A percentile compares a stretch with the other conserved stretches of the same genome.
Evolutionary conservation across 2,797 vertebrate genomes (phyloP).

Genomic region (Acanthiza pusilla): DNA sequence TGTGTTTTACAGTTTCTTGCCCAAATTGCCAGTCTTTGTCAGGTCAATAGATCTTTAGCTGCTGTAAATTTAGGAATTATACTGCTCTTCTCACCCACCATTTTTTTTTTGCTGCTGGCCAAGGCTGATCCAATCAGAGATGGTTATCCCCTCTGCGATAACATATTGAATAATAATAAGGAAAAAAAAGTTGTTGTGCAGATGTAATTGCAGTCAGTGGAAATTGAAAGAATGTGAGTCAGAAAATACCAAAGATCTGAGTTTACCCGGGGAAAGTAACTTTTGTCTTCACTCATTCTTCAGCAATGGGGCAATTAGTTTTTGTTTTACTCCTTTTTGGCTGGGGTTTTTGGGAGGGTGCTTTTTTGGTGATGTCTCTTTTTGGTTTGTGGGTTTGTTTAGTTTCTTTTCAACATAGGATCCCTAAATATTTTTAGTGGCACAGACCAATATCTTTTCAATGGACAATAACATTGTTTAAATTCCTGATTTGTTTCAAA

Average conservation of each 20-base stretch:
- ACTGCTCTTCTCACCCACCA: not conserved
- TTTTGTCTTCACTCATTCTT: not conserved
- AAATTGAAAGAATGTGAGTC: not conserved
- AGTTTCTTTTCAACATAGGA: not conserved
- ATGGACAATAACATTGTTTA: not conserved
- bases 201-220: not conserved
- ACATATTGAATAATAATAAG: too few species aligned
- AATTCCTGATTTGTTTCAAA: not conserved
- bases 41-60: not conserved
- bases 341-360: rapidly evolving
- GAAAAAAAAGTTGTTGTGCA: not conserved
- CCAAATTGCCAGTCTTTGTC: not conserved
- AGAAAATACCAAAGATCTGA: not conserved
- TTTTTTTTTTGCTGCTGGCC: not conserved
- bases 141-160: not conserved
- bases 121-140: not conserved
- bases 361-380: not conserved
- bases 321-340: not conserved
- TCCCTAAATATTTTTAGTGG: not conserved
- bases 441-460: not conserved
- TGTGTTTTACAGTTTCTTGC: not conserved
- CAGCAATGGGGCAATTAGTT: not conserved
- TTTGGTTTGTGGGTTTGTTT: not conserved
- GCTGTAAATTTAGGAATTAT: not conserved
- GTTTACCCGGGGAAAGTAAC: not conserved